A percentile compares a stretch with the other conserved stretches of the same genome.
These are phyloP conservation scores for Drosophila punjabiensis DNA, from an alignment of 1,140 invertebrate species.

Conservation along the genomic window DNA sequence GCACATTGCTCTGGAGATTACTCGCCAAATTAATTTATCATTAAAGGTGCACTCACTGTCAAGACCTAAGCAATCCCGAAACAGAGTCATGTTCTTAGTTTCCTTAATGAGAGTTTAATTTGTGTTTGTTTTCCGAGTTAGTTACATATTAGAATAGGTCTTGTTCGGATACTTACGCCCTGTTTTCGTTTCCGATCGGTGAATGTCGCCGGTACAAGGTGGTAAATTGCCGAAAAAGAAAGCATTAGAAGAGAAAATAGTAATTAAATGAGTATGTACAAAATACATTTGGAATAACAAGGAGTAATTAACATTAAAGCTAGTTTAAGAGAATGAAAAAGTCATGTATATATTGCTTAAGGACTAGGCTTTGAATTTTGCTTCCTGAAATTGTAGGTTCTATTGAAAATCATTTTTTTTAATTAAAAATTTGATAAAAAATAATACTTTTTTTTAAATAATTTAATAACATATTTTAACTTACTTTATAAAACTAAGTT, in stretches of 20 bases:
- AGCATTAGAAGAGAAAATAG: conserved; percentile 26
- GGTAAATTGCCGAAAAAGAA: conserved; percentile 42
- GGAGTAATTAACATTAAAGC: background rate
- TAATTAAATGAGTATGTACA: conserved; percentile 19
- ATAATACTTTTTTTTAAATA: too few species aligned
- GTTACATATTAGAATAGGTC: conserved; percentile 37
- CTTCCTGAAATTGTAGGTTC: too few species aligned
- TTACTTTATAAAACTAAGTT: too few species aligned
- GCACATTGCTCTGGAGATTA: conserved; percentile 55
- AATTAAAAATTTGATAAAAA: too few species aligned
- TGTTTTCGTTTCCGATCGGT: conserved; percentile 37
- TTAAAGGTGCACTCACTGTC: conserved; percentile 45
- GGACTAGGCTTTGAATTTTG: background rate
- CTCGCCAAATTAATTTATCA: conserved; percentile 70
- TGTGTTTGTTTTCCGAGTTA: conserved; percentile 69
- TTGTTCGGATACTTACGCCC: conserved; percentile 69
- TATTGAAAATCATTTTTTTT: too few species aligned
- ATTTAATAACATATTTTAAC: too few species aligned
- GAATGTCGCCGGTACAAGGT: conserved; percentile 28
- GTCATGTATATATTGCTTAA: too few species aligned
- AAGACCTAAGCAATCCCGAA: conserved; percentile 19
- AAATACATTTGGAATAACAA: conserved; percentile 1
- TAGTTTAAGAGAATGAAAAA: background rate
- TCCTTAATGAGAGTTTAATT: conserved; percentile 72
- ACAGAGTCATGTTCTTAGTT: conserved; percentile 16